These are phyloP conservation scores for Danio tinwini DNA, from an alignment of 2,797 vertebrate species.

Conservation along the genomic window DNA sequence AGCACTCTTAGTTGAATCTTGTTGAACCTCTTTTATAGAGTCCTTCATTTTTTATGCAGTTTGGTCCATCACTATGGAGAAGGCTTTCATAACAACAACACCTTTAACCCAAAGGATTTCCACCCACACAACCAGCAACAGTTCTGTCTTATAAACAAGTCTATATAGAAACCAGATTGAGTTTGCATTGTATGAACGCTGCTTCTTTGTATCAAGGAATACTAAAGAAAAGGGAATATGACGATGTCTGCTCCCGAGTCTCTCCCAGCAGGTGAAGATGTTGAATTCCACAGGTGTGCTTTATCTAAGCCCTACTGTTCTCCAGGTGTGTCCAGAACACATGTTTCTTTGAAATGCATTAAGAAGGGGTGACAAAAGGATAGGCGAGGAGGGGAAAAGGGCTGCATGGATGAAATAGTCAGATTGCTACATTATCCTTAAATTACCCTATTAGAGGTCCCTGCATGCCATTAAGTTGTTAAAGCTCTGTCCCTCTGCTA, in stretches of 20 bases:
- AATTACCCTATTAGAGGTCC: constrained; percentile 26
- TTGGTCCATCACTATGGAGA: background rate
- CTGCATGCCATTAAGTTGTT: constrained; percentile 16
- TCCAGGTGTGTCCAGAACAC: constrained; percentile 61
- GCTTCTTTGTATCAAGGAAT: background rate
- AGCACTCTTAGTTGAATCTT: background rate
- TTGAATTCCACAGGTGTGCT: constrained; percentile 57
- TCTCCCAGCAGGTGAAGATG: constrained; percentile 44
- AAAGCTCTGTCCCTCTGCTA: constrained; percentile 12
- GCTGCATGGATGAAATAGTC: constrained; percentile 8
- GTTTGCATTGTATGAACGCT: background rate
- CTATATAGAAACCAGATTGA: background rate
- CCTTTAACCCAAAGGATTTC: constrained; percentile 11
- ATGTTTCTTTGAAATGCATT: constrained; percentile 52
- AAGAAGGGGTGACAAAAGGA: constrained; percentile 49
- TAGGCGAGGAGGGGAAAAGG: constrained; percentile 22
- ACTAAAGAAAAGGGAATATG: background rate
- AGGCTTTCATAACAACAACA: background rate
- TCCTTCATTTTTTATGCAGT: background rate
- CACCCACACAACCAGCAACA: background rate
- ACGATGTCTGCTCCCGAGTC: constrained; percentile 22
- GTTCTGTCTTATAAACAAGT: background rate
- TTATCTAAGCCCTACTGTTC: constrained; percentile 50
- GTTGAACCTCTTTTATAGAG: background rate
- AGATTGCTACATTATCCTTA: constrained; percentile 13